Percentiles rank a stretch among this genome's conserved stretches.
phyloP scores from a whole-genome alignment of 2,113 vertebrate genomes.

The Pungitius pungitius region DNA sequence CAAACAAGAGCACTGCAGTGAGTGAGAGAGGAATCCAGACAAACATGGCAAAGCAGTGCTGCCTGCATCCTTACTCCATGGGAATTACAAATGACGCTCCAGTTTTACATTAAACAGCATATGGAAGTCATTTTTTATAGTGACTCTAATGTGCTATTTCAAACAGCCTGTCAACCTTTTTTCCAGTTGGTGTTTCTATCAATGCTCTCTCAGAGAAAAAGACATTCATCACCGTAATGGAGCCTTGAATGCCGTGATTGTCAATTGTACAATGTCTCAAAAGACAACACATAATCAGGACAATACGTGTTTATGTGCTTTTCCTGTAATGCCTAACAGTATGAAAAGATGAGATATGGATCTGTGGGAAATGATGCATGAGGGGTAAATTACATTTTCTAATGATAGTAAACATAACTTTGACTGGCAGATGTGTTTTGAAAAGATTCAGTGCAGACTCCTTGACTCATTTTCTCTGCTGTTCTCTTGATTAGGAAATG shows the following conservation, averaged over 20 bases:
- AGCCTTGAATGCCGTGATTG: constrained; percentile 50
- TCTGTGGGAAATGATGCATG: constrained; percentile 16
- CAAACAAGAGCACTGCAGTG: constrained; percentile 54
- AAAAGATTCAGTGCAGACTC: constrained; percentile 24
- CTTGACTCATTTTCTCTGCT: constrained; percentile 24
- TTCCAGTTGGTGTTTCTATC: constrained; percentile 60
- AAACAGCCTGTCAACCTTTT: constrained; percentile 69
- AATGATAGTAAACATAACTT: constrained; percentile 20
- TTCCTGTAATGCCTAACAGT: constrained; percentile 5
- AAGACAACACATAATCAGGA: constrained; percentile 41
- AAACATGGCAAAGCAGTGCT: constrained; percentile 33
- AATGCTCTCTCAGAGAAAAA: constrained; percentile 49
- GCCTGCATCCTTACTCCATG: constrained; percentile 60
- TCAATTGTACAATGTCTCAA: constrained; percentile 39
- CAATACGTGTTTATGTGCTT: constrained; percentile 30
- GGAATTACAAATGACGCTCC: constrained; percentile 64
- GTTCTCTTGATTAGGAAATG: constrained; percentile 21
- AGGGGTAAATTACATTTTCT: constrained; percentile 9
- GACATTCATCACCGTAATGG: constrained; percentile 63
- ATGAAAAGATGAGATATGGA: constrained; percentile 5
- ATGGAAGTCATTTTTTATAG: constrained; percentile 70
- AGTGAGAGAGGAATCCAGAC: constrained; percentile 40
- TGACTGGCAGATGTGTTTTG: constrained; percentile 52
- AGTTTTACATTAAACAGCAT: constrained; percentile 67
- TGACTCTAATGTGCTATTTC: constrained; percentile 69